These are phyloP conservation scores for Pemphredon lugubris DNA, from an alignment of 2,888 invertebrate species.

Conservation along the genomic window DNA sequence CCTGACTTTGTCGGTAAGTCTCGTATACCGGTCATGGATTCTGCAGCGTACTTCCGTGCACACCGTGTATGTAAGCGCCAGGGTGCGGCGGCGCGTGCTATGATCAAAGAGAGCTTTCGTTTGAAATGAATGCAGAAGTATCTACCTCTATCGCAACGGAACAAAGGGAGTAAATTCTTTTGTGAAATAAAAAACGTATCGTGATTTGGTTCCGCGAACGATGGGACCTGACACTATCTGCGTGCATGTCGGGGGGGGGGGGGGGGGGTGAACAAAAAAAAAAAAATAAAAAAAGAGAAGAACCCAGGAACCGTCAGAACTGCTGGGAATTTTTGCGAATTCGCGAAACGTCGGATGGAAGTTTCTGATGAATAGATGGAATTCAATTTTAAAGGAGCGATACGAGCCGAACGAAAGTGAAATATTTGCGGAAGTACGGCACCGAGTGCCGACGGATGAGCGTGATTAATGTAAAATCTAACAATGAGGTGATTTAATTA, in stretches of 20 bases:
- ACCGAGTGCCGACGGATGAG: conserved; percentile 3
- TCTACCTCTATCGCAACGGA: conserved; percentile 11
- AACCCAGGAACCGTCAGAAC: conserved; percentile 3
- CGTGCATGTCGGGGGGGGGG: too few species aligned
- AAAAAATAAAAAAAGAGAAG: background rate
- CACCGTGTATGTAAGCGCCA: background rate
- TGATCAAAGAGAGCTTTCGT: conserved; percentile 37
- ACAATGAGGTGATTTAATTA: conserved; percentile 30
- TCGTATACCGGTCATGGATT: background rate
- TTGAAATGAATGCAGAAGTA: conserved; percentile 19
- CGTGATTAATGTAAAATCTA: conserved; percentile 17
- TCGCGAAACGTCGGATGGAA: background rate
- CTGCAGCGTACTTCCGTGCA: background rate
- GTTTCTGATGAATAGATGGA: conserved; percentile 18
- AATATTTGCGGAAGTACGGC: conserved; percentile 1
- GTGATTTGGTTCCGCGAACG: conserved; percentile 7
- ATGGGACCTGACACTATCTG: background rate
- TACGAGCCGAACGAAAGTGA: conserved; percentile 21
- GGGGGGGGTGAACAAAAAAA: background rate
- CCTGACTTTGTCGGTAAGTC: background rate
- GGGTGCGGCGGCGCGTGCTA: conserved; percentile 3
- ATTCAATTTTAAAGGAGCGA: conserved; percentile 60
- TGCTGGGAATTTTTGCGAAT: conserved; percentile 19
- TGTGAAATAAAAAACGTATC: conserved; percentile 7
- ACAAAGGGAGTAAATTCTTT: conserved; percentile 28